Base-by-base conservation (phyloP, 2,113 vertebrate genomes). In the Ceratotherium simum region DNA sequence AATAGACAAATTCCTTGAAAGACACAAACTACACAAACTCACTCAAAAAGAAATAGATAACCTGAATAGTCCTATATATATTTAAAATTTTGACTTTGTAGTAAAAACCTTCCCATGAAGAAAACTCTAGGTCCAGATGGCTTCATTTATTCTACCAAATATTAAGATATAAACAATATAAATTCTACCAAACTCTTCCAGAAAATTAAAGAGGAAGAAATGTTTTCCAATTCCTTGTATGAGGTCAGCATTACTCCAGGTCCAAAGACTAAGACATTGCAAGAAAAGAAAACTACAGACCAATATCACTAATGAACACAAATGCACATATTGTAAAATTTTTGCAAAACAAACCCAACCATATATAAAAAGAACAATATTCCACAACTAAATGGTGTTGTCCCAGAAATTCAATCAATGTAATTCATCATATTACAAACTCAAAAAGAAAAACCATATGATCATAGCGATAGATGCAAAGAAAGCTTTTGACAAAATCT, bases 1-100 rank as follows among this genome's bases (percentile, higher is more conserved):
- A 93, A 54, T 65, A 27, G 17, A 27, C 82, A 78, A 78, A 93
- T 78, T n/a, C 29, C 39, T 86, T 93, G 72, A 78, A 86, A 93
- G 60, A 79, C 29, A n/a, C 56, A 58, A 69, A 56, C 31, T 69
- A n/a, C 31, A 29, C 48, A 85, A 86, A 29, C 14, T 76, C 31
- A 78, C 54, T 62, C 67, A 62, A 36, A 79, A 73, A 83, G 39
- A 73, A 83, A 39, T 11, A 33, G 16, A 73, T 54, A 18, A 86
- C 21, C 72, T 46, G 13, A 42, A 93, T n/a, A 21, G 62, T 78
- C 67, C 42, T 78, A 21, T 69, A 54, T 46, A 14, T 46, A 27
- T 42, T 76, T 78, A 69, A 31, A 58, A 56, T 2, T 86, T 78
- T 85, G 46, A 86, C 48, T 86, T 78, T 67, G 72, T 58, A 85